Percentiles rank a stretch among this genome's conserved stretches.
phyloP scores from a whole-genome alignment of 2,797 vertebrate genomes.

The Melanotaenia nigrans region DNA sequence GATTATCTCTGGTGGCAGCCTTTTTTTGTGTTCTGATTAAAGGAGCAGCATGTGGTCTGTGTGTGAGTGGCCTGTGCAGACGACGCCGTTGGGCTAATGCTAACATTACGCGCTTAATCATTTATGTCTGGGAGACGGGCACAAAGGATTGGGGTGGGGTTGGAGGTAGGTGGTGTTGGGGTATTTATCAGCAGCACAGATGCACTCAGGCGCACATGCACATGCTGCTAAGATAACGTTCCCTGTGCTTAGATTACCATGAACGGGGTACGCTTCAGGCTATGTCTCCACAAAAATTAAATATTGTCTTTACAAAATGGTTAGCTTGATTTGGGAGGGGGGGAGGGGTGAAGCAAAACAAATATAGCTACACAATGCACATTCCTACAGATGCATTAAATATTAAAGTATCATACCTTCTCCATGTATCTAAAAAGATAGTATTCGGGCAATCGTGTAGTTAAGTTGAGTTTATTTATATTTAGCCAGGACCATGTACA shows the following conservation, averaged over 20 bases:
- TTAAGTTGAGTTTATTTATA: too few relatives aligned
- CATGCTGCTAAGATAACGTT: conserved; percentile 65
- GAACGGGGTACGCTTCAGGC: conserved; percentile 50
- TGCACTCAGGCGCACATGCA: conserved; percentile 58
- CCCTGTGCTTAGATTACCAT: conserved; percentile 55
- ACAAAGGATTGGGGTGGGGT: conserved; percentile 63
- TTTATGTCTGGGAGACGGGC: conserved; percentile 80
- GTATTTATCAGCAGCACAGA: conserved; percentile 71
- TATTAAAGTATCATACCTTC: conserved; percentile 67
- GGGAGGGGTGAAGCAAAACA: conserved; percentile 22
- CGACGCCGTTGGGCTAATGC: conserved; percentile 73
- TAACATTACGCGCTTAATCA: conserved; percentile 82
- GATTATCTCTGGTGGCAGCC: conserved; percentile 77
- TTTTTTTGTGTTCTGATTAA: conserved; percentile 83
- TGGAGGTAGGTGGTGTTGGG: conserved; percentile 15
- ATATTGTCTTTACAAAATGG: conserved; percentile 49
- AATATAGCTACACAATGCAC: conserved; percentile 33
- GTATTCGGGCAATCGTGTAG: conserved; percentile 61
- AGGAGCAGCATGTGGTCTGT: conserved; percentile 81
- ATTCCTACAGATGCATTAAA: conserved; percentile 60
- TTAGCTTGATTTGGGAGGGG: not conserved
- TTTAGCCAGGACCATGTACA: too few relatives aligned
- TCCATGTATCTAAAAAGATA: conserved; percentile 64
- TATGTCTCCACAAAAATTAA: conserved; percentile 47
- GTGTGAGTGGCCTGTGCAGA: conserved; percentile 65